Conservation (phyloP, 2,113 vertebrate species). For the Hippocampus zosterae region DNA sequence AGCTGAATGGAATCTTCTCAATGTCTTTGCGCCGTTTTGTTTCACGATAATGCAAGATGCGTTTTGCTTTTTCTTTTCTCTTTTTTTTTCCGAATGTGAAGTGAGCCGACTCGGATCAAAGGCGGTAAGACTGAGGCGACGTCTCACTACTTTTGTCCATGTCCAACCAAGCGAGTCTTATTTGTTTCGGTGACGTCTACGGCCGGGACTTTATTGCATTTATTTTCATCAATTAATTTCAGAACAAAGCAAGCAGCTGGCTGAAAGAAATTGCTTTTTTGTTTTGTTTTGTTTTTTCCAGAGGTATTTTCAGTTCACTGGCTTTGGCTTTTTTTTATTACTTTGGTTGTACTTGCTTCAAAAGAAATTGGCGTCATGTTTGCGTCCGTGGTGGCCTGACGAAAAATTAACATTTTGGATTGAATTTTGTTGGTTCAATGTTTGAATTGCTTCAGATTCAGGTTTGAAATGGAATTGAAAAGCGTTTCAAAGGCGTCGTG, state of each 20-base stretch:
- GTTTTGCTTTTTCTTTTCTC: no score
- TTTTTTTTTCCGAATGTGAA: no score
- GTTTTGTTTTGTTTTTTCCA: neutral
- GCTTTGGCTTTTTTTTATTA: neutral
- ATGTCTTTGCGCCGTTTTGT: no score
- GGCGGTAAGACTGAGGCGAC: neutral
- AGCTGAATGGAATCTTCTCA: no score
- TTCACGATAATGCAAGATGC: no score
- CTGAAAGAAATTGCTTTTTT: neutral
- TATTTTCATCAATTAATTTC: slow-evolving; percentile 2
- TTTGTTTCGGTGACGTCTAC: neutral
- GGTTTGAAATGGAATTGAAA: no score
- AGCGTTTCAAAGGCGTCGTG: no score
- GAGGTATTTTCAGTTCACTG: neutral
- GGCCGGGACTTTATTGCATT: neutral
- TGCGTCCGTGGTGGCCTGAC: no score
- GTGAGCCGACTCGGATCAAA: neutral
- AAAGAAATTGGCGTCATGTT: neutral
- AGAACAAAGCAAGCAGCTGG: neutral
- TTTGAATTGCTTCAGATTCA: no score
- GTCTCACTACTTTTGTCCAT: neutral
- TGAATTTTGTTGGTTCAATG: neutral
- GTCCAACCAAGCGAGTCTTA: neutral
- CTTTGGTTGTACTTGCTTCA: neutral
- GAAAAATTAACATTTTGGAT: neutral